These are phyloP conservation scores for Hemicentrotus pulcherrimus DNA, from an alignment of 35 echinoderm and acorn worm species.

Conservation along the genomic window DNA sequence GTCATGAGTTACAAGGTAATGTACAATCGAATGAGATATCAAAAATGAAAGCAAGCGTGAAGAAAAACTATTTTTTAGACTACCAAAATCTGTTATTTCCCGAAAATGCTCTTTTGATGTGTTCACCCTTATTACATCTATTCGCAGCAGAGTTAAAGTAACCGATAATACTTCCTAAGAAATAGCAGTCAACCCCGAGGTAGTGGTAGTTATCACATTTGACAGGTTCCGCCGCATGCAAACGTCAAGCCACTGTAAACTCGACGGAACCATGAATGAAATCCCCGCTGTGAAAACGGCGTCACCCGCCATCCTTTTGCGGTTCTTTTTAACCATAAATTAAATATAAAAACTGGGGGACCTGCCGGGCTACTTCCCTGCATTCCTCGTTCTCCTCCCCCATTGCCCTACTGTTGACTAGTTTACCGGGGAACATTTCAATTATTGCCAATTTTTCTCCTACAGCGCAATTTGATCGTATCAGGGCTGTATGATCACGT, in stretches of 20 bases:
- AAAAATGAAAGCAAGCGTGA: too few relatives aligned
- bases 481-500: not conserved
- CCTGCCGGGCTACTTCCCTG: not conserved
- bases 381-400: not conserved
- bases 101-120: not conserved
- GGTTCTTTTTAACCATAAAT: not conserved
- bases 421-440: not conserved
- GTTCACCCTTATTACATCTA: not conserved
- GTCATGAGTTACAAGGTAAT: too few relatives aligned
- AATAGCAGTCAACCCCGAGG: not conserved
- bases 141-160: not conserved
- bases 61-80: not conserved
- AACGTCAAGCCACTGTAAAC: not conserved
- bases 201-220: not conserved
- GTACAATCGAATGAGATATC: too few relatives aligned
- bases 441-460: not conserved
- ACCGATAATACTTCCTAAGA: not conserved
- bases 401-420: not conserved
- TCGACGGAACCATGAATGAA: slow-evolving; percentile 26
- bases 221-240: not conserved
- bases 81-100: not conserved
- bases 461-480: not conserved
- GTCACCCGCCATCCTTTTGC: not conserved
- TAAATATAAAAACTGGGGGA: not conserved
- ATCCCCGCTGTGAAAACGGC: slow-evolving; percentile 1